Percentiles rank a stretch among this genome's conserved stretches.
Conservation (phyloP, 2,888 invertebrate species). For the Epistrophe eligans region DNA sequence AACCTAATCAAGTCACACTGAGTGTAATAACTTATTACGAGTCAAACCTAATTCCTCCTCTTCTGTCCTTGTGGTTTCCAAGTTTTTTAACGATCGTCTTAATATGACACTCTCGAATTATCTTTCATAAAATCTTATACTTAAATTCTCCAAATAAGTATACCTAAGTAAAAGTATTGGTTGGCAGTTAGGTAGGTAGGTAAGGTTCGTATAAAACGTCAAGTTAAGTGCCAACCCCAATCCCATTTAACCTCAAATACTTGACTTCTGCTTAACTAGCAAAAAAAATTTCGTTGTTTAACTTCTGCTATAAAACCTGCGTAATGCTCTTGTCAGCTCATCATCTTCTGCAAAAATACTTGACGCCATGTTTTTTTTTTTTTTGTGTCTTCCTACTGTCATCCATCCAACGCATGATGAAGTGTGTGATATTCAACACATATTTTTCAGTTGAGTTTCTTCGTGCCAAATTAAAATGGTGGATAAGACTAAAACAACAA, state of each 20-base stretch:
- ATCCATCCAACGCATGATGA: slow-evolving; percentile 35
- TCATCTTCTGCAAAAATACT: slow-evolving; percentile 57
- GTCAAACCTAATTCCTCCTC: background rate
- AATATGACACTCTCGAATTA: slow-evolving; percentile 5
- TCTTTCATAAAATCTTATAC: background rate
- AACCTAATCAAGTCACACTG: background rate
- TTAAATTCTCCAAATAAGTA: background rate
- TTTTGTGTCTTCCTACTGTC: background rate
- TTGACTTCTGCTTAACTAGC: slow-evolving; percentile 63
- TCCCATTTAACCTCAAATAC: slow-evolving; percentile 47
- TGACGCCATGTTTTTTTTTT: slow-evolving; percentile 58
- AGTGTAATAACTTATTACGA: background rate
- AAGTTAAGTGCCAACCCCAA: slow-evolving; percentile 11
- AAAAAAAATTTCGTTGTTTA: slow-evolving; percentile 52
- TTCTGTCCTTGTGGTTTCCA: background rate
- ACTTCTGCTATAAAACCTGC: slow-evolving; percentile 42
- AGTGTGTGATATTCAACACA: slow-evolving; percentile 64
- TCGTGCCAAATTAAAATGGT: slow-evolving; percentile 63
- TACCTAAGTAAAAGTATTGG: slow-evolving; percentile 2
- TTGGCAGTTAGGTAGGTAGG: background rate
- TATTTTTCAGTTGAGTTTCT: slow-evolving; percentile 41
- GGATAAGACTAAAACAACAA: slow-evolving; percentile 22
- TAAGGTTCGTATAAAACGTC: background rate
- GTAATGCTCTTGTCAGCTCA: slow-evolving; percentile 48
- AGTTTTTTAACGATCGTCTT: slow-evolving; percentile 7